Evolutionary conservation across 2,797 vertebrate species (phyloP).

Genomic region (Cirrhinus mrigala): DNA sequence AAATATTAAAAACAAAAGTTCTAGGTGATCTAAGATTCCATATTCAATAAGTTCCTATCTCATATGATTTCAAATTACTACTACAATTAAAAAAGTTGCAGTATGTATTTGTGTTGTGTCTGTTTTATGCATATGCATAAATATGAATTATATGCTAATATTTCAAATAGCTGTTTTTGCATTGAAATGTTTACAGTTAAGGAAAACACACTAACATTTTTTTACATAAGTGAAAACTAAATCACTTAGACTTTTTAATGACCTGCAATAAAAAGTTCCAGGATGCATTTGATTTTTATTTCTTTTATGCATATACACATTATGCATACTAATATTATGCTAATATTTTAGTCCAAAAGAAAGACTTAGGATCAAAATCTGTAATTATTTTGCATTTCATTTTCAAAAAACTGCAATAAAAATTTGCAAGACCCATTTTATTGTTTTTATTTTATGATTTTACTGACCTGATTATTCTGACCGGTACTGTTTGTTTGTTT

Average conservation of each 20-base stretch:
- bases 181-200: neutral
- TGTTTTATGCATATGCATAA: neutral
- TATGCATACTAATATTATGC: neutral
- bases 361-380: neutral
- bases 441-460: neutral
- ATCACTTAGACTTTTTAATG: too few species aligned
- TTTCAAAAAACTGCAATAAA: neutral
- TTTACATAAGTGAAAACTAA: neutral
- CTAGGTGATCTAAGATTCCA: neutral
- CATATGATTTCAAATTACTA: neutral
- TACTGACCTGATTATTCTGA: neutral
- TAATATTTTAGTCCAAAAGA: neutral
- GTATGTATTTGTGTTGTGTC: too few species aligned
- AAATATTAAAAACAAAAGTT: neutral
- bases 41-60: too few species aligned
- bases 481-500: neutral
- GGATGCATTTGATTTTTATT: too few species aligned
- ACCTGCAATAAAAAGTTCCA: too few species aligned
- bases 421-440: neutral
- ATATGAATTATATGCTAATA: neutral
- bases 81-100: neutral
- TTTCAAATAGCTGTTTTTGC: neutral
- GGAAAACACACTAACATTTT: neutral
- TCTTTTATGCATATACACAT: neutral
- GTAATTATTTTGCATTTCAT: neutral